A percentile compares a stretch with the other conserved stretches of the same genome.
These are phyloP conservation scores for Danio tinwini DNA, from an alignment of 2,797 vertebrate species.

Conservation along the genomic window DNA sequence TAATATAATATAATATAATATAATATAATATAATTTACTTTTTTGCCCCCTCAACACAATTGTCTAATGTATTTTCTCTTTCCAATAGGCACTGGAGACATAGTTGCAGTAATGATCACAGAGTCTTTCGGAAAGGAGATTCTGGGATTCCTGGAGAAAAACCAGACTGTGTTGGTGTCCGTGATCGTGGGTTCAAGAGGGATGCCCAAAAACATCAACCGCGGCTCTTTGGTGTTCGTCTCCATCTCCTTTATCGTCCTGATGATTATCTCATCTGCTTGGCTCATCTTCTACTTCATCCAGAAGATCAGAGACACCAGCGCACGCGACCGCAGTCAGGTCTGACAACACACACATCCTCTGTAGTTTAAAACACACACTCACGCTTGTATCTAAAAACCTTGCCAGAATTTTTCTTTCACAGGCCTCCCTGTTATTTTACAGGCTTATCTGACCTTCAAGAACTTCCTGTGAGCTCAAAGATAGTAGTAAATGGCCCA, in stretches of 20 bases:
- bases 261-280: constrained; percentile 96
- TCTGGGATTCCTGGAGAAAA: constrained; percentile 90
- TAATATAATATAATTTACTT: background rate
- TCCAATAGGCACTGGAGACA: constrained; percentile 89
- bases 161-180: constrained; percentile 90
- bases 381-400: background rate
- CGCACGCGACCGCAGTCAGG: constrained; percentile 93
- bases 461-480: constrained; percentile 39
- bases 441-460: constrained; percentile 41
- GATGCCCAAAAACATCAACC: constrained; percentile 86
- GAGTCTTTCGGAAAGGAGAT: constrained; percentile 92
- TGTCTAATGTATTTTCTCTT: background rate
- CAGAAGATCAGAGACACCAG: constrained; percentile 96
- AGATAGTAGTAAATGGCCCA: constrained; percentile 75
- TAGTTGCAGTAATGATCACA: constrained; percentile 96
- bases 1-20: too few relatives aligned
- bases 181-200: constrained; percentile 88
- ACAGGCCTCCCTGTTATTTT: constrained; percentile 25
- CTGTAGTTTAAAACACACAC: constrained; percentile 9
- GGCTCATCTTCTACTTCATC: constrained; percentile 99
- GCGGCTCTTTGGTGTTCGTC: constrained; percentile 94
- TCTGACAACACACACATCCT: constrained; percentile 58
- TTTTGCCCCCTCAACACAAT: background rate
- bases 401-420: background rate
- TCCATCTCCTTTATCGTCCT: constrained; percentile 97